Evolutionary conservation across 2,888 invertebrate genomes (phyloP).

Genomic region (Dioctria rufipes): DNA sequence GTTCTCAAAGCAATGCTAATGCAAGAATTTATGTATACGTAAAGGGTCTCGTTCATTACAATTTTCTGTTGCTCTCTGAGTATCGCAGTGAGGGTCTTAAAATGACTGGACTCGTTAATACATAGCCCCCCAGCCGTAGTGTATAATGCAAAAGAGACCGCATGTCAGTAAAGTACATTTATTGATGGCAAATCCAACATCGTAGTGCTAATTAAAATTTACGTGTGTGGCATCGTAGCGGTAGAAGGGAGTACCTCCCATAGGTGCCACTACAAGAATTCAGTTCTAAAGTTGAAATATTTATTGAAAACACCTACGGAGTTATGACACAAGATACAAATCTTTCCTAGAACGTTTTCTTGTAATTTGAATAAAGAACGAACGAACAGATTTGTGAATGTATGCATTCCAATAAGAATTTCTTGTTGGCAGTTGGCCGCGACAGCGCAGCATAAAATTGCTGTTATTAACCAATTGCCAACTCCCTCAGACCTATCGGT

Average conservation of each 20-base stretch:
- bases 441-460: neutral
- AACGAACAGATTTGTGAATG: too few species aligned
- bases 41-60: neutral
- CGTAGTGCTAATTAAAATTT: constrained; percentile 42
- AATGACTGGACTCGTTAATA: too few species aligned
- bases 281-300: constrained; percentile 1
- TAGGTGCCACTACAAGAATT: neutral
- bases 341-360: constrained; percentile 9
- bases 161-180: neutral
- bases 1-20: constrained; percentile 5
- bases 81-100: too few species aligned
- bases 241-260: constrained; percentile 3
- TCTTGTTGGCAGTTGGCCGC: neutral
- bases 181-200: neutral
- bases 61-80: neutral
- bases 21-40: constrained; percentile 20
- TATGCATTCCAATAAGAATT: neutral
- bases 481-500: neutral
- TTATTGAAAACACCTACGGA: neutral
- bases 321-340: constrained; percentile 31
- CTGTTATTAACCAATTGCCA: neutral
- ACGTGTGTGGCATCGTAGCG: neutral
- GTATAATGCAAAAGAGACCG: neutral
- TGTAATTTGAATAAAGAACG: neutral
- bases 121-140: too few species aligned